Base-by-base conservation (phyloP, 2,888 invertebrate genomes). In the Calameuta filiformis region DNA sequence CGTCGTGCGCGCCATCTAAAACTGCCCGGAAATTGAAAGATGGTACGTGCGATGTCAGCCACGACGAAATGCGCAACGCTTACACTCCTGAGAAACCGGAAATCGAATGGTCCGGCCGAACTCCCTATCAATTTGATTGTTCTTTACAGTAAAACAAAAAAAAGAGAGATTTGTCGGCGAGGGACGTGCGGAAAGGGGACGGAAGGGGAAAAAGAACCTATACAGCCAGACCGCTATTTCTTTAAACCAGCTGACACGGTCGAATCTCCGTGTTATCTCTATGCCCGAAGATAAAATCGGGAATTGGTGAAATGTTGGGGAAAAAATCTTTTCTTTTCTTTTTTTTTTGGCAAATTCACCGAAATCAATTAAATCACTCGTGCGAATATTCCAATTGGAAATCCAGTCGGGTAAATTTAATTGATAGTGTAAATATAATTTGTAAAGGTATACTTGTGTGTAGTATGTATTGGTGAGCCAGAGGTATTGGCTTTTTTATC, bases 131-230 rank as follows among this genome's bases (percentile, higher is more conserved):
- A 56, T 56, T 56, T 56, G 56, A 56, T 56, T 56, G 56, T 56
- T 23, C 56, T 56, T 56, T 56, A 56, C 23, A 56, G 56, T 56
- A 56, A 56, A 56, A 56, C 56, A 56, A 56, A 56, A 56, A 56
- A 56, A 56, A 23, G 4, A 9, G 6, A 23, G 9, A 15, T 6
- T 23, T 2, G 23, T 0, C 0, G 23, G 2, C 1, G 0, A 1
- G 56, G 15, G 23, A 23, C 1, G 23, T 0, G 9, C 2, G 4
- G 15, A 1, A 12, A 4, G 15, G 9, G 56, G 23, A 6, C 9
- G 15, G 56, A 9, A 6, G 9, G 56, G 9, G 23, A 23, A 12
- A 23, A 6, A 56, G 56, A 2, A 56, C 9, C 6, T 23, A 56
- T 23, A 56, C 9, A 6, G 56, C 9, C 56, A 23, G 56, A 56